Conservation (phyloP, 1,140 invertebrate species). For the Globodera rostochiensis region DNA sequence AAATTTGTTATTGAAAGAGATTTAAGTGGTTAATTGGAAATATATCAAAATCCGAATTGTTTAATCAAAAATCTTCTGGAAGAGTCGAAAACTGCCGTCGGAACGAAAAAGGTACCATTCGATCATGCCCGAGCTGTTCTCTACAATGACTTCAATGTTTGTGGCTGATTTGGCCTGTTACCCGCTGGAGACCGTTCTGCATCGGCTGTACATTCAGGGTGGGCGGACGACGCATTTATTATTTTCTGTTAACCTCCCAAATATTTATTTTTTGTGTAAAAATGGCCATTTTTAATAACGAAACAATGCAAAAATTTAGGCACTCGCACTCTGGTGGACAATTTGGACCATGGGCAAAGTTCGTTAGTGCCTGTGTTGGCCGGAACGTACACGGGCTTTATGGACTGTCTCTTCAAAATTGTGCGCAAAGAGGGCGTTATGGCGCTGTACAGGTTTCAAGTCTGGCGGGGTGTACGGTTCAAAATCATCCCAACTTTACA, state of each 20-base stretch:
- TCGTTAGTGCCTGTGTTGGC: slow-evolving; percentile 40
- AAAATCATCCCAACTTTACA: not conserved
- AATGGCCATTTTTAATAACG: not conserved
- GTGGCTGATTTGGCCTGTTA: slow-evolving; percentile 48
- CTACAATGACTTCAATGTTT: slow-evolving; percentile 39
- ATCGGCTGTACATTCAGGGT: slow-evolving; percentile 52
- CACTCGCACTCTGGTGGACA: slow-evolving; percentile 51
- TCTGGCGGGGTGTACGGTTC: not conserved
- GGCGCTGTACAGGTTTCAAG: slow-evolving; percentile 32
- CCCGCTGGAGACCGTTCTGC: slow-evolving; percentile 52
- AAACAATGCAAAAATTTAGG: slow-evolving; percentile 27
- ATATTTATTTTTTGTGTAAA: no score
- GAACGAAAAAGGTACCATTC: slow-evolving; percentile 49
- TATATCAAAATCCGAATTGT: slow-evolving; percentile 1
- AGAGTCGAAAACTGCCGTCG: slow-evolving; percentile 39
- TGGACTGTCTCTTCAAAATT: slow-evolving; percentile 44
- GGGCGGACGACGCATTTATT: no score
- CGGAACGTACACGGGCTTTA: slow-evolving; percentile 40
- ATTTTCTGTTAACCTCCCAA: no score
- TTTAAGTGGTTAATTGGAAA: no score
- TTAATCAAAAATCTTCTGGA: not conserved
- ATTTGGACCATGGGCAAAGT: slow-evolving; percentile 44
- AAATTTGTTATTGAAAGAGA: no score
- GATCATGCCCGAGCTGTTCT: slow-evolving; percentile 50
- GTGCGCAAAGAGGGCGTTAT: slow-evolving; percentile 39